Evolutionary conservation across 2,797 vertebrate species (phyloP).

Genomic region (Gouania willdenowi): DNA sequence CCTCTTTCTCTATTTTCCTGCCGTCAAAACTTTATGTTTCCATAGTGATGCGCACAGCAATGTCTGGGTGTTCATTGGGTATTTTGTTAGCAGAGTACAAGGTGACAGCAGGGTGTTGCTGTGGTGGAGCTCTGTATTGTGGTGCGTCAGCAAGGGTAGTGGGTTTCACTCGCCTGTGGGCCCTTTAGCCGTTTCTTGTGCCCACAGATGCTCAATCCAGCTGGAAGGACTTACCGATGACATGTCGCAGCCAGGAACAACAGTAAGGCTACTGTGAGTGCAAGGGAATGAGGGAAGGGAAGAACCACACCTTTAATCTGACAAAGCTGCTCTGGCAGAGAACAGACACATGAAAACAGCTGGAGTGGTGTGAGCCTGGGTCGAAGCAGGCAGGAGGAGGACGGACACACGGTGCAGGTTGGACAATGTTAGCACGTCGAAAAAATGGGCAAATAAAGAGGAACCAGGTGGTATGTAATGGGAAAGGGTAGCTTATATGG

Average conservation of each 20-base stretch:
- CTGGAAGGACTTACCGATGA: conserved; percentile 65
- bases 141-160: conserved; percentile 13
- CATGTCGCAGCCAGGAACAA: conserved; percentile 56
- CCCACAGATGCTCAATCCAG: conserved; percentile 56
- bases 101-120: conserved; percentile 12
- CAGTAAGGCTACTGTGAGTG: conserved; percentile 52
- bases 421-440: too few species aligned
- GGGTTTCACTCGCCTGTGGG: conserved; percentile 24
- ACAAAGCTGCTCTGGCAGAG: conserved; percentile 34
- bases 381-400: conserved; percentile 4
- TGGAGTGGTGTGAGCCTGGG: too few species aligned
- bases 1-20: conserved; percentile 32
- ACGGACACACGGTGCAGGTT: too few species aligned
- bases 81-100: conserved; percentile 37
- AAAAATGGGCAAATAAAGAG: too few species aligned
- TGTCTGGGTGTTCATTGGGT: conserved; percentile 45
- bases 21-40: conserved; percentile 39
- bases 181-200: conserved; percentile 8
- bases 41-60: conserved; percentile 49
- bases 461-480: too few species aligned
- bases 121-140: conserved; percentile 21
- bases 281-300: conserved; percentile 36
- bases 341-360: conserved; percentile 39
- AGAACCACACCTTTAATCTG: conserved; percentile 70
- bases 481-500: too few species aligned